These are phyloP conservation scores for Hydropotes inermis DNA, from an alignment of 2,113 vertebrate genomes.

Conservation along the genomic window DNA sequence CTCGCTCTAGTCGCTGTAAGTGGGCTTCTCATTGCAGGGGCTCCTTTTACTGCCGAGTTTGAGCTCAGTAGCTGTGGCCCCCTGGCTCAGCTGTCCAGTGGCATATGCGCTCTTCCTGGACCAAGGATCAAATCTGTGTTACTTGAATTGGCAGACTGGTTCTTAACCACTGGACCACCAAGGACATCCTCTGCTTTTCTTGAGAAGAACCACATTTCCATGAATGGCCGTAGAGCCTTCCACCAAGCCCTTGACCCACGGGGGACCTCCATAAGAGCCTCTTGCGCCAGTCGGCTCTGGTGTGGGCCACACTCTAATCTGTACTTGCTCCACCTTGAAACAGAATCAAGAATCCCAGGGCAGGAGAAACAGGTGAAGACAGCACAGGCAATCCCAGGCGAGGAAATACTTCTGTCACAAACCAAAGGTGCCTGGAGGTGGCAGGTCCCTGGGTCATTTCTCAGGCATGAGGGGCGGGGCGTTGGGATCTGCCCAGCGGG, in stretches of 20 bases:
- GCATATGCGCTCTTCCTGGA: too few relatives aligned
- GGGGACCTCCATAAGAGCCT: not conserved
- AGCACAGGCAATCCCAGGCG: not conserved
- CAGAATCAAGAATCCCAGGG: not conserved
- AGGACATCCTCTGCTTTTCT: not conserved
- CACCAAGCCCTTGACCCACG: not conserved
- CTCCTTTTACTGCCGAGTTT: too few relatives aligned
- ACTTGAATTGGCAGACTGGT: too few relatives aligned
- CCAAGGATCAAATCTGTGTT: too few relatives aligned
- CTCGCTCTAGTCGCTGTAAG: too few relatives aligned
- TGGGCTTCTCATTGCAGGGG: too few relatives aligned
- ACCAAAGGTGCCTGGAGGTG: rapidly evolving
- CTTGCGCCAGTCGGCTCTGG: not conserved
- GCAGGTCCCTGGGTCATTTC: not conserved
- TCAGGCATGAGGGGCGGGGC: not conserved
- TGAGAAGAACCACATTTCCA: too few relatives aligned
- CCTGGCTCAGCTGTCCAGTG: too few relatives aligned
- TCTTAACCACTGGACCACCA: not conserved
- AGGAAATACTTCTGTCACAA: not conserved
- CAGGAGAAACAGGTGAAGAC: too few relatives aligned
- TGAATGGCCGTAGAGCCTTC: not conserved
- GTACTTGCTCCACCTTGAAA: not conserved
- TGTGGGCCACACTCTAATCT: not conserved
- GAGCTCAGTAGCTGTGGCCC: too few relatives aligned
- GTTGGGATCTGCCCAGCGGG: not conserved